Conservation (phyloP, 2,888 invertebrate genomes). For the Gibbula magus region DNA sequence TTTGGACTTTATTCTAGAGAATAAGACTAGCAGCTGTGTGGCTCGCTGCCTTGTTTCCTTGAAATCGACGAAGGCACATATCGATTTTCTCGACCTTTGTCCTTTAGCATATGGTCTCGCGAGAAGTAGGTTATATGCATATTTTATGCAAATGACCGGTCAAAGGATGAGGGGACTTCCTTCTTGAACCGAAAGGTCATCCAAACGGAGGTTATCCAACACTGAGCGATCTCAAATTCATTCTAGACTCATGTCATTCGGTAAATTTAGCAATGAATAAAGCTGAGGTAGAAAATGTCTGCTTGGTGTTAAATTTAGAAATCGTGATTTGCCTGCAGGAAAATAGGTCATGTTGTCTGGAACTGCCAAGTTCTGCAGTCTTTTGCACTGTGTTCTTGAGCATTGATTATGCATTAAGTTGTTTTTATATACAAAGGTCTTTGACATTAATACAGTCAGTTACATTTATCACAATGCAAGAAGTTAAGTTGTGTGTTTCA, state of each 20-base stretch:
- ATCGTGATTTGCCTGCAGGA: conserved; percentile 4
- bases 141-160: conserved; percentile 69
- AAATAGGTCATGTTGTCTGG: conserved; percentile 5
- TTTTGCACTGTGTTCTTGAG: no score
- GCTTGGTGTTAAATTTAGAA: neutral
- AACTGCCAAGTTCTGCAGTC: neutral
- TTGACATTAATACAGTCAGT: no score
- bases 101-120: conserved; percentile 61
- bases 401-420: no score
- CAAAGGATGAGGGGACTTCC: conserved; percentile 26
- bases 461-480: no score
- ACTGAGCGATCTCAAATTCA: neutral
- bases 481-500: no score
- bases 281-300: neutral
- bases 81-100: conserved; percentile 66
- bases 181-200: conserved; percentile 2
- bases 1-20: neutral
- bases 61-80: conserved; percentile 28
- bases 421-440: no score
- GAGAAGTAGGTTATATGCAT: conserved; percentile 67
- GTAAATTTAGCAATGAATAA: no score
- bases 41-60: neutral
- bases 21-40: neutral
- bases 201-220: neutral
- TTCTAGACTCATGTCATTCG: no score